phyloP scores from a whole-genome alignment of 2,888 invertebrate genomes.

The Tillus elongatus region DNA sequence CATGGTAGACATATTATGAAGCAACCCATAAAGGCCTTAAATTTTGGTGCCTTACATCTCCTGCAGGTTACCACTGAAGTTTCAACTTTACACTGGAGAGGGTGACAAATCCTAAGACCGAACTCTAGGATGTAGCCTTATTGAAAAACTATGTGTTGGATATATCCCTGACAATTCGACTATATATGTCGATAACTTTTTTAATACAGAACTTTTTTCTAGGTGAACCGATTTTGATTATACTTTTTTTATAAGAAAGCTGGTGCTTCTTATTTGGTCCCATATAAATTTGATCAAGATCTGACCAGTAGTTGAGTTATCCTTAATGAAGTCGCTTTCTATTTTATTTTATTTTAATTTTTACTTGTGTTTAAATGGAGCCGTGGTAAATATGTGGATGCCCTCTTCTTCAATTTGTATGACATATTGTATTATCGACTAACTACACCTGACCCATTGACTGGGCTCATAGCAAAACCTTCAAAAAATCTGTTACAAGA shows the following conservation, averaged over 20 bases:
- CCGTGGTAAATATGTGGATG: background rate
- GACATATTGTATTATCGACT: background rate
- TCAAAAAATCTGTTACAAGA: background rate
- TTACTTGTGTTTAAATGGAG: background rate
- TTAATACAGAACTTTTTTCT: too few species aligned
- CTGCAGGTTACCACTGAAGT: constrained; percentile 1
- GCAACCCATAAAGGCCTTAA: constrained; percentile 1
- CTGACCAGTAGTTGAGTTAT: too few species aligned
- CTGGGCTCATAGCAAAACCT: background rate
- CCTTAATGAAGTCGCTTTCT: background rate
- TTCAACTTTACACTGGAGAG: background rate
- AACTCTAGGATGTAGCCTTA: background rate
- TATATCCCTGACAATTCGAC: background rate
- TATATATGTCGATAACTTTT: background rate
- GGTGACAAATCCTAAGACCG: background rate
- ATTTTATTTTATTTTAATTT: background rate
- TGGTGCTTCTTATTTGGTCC: too few species aligned
- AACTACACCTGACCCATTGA: background rate
- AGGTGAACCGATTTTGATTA: too few species aligned
- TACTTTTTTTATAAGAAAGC: too few species aligned
- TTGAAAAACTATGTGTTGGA: background rate
- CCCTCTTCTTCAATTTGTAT: background rate
- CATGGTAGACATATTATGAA: background rate
- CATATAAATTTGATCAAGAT: too few species aligned
- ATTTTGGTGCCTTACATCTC: background rate